Evolutionary conservation across 2,888 invertebrate genomes (phyloP), one percentile per base, ranked within the genome.

Genomic region (Agrotis puta): DNA sequence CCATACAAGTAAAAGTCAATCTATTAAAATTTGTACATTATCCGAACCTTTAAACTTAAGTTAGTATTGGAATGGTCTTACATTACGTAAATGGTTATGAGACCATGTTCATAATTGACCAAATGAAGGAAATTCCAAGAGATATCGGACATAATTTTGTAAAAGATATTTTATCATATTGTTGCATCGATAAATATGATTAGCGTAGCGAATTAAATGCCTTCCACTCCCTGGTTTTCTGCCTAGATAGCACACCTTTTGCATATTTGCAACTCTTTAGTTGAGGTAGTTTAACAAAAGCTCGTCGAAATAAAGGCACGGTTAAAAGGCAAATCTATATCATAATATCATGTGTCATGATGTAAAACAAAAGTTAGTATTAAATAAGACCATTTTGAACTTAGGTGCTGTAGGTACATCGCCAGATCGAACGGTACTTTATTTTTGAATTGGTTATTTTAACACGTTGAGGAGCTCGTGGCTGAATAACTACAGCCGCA

Each of bases 1-100:
- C 83, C 79, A 65, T 79, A 79, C 47, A 67, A 43, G 74, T 71
- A 79, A 79, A 82, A 79, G 72, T 51, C 73, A 82, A 78, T 61
- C 45, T 56, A 51, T 68, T 61, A 64, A 11, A 67, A 53, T 51
- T 74, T 64, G 50, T 22, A 47, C 22, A 47, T 59, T 67, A 61
- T 16, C 18, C 50, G 33, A 22, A 61, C 64, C 73, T 57, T 73
- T 74, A 24, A 13, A 57, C 53, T 48, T 77, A 16, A 24, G 70
- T 54, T 24, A 0, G 9, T 24, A 78, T 50, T 56, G 20, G 33
- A 73, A 51, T 48, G 62, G 79, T 43, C 13, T n/a, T 61, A 6
- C 14, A 11, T 14, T 56, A 56, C 47, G 11, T n/a, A 73, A 77
- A 77, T 24, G 39, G 24, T 24, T 50, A 27, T 33, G 56, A n/a